phyloP scores from a whole-genome alignment of 2,113 vertebrate species.

The Dryoscopus gambensis region DNA sequence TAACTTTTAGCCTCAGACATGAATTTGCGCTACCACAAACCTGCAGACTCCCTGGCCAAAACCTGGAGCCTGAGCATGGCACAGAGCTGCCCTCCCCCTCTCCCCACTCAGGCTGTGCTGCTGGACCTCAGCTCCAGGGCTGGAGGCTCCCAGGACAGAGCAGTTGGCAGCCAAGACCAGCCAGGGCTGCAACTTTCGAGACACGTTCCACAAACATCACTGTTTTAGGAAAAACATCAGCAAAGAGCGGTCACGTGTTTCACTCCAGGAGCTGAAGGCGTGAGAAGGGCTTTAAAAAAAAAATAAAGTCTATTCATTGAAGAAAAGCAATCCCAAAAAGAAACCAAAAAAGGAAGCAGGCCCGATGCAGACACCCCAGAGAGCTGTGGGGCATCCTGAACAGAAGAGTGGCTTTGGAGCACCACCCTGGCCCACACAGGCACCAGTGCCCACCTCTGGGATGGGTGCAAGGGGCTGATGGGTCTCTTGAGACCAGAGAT shows the following conservation, averaged over 20 bases:
- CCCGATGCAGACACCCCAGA: neutral
- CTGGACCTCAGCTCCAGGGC: neutral
- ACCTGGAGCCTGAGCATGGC: neutral
- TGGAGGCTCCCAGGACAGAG: neutral
- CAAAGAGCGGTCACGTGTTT: neutral
- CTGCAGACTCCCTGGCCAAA: neutral
- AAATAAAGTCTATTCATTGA: slow-evolving; percentile 31
- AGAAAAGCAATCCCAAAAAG: slow-evolving; percentile 36
- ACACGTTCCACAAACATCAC: slow-evolving; percentile 25
- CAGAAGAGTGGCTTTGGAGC: neutral
- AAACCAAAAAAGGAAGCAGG: slow-evolving; percentile 56
- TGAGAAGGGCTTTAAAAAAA: neutral
- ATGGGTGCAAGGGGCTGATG: neutral
- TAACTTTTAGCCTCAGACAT: neutral
- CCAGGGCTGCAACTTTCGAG: neutral
- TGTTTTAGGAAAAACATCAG: slow-evolving; percentile 59
- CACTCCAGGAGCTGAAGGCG: slow-evolving; percentile 27
- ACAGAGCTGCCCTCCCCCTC: neutral
- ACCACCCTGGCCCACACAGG: neutral
- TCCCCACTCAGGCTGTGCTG: neutral
- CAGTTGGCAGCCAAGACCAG: neutral
- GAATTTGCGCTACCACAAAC: neutral
- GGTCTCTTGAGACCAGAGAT: neutral
- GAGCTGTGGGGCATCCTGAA: neutral
- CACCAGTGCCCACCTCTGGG: neutral